These are phyloP conservation scores for Archaeoteleia sp. DNA, from an alignment of 2,888 invertebrate genomes.

Conservation along the genomic window DNA sequence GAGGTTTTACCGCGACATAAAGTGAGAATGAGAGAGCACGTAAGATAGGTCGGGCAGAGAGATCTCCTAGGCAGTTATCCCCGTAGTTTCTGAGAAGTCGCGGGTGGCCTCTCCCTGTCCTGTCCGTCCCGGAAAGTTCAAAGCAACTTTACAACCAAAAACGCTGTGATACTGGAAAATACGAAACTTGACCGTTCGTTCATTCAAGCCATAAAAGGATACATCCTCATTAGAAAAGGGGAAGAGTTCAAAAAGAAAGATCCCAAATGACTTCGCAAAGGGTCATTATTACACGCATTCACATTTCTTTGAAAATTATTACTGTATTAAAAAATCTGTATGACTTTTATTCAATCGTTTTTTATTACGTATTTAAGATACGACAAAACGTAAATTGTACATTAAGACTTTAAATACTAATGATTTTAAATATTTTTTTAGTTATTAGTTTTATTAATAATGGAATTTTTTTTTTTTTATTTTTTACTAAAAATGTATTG, in stretches of 20 bases:
- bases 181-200: constrained; percentile 30
- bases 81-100: constrained; percentile 62
- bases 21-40: constrained; percentile 55
- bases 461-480: neutral
- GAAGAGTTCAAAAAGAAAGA: constrained; percentile 17
- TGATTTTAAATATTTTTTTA: no score
- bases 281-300: constrained; percentile 24
- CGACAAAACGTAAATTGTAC: no score
- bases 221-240: constrained; percentile 25
- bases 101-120: constrained; percentile 55
- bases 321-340: constrained; percentile 1
- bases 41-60: constrained; percentile 34
- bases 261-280: constrained; percentile 29
- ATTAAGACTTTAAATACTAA: no score
- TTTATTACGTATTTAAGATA: no score
- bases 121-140: constrained; percentile 57
- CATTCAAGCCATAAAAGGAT: constrained; percentile 18
- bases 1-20: constrained; percentile 54
- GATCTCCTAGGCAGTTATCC: constrained; percentile 38
- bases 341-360: constrained; percentile 3
- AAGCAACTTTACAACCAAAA: constrained; percentile 52
- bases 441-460: no score
- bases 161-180: constrained; percentile 28
- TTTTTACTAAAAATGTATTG: constrained; percentile 3
- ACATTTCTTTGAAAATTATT: constrained; percentile 22